phyloP scores from a whole-genome alignment of 2,797 vertebrate species.

The Schizopygopsis malacanthus region DNA sequence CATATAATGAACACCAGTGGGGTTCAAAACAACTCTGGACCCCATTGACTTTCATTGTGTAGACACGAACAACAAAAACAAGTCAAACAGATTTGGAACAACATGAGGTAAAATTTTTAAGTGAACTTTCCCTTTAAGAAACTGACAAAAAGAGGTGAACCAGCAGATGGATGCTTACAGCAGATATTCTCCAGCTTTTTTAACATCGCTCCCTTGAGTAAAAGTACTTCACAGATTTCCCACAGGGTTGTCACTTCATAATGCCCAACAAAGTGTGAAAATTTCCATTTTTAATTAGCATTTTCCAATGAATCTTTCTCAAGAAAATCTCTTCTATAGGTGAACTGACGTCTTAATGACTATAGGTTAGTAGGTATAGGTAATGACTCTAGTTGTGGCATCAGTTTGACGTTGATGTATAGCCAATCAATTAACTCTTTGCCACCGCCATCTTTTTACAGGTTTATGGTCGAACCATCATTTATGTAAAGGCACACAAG shows the following conservation, averaged over 20 bases:
- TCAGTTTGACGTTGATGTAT: neutral
- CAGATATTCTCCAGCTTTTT: neutral
- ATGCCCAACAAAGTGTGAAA: neutral
- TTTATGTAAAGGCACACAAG: slow-evolving; percentile 6
- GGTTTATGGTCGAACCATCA: neutral
- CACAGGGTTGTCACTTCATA: slow-evolving; percentile 14
- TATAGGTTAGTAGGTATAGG: no score
- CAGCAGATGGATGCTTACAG: neutral
- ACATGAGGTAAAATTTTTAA: neutral
- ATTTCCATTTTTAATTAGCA: neutral
- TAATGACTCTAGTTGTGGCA: neutral
- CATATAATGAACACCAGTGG: neutral
- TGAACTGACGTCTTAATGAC: slow-evolving; percentile 1
- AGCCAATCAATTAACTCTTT: slow-evolving; percentile 16
- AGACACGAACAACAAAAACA: neutral
- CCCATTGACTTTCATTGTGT: neutral
- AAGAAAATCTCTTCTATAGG: neutral
- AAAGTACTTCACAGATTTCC: neutral
- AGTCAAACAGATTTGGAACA: neutral
- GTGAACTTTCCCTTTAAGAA: neutral
- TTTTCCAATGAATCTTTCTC: neutral
- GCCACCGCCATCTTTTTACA: neutral
- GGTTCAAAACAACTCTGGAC: neutral
- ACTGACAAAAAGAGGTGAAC: neutral
- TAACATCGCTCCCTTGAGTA: neutral